Evolutionary conservation across 2,113 vertebrate genomes (phyloP).

Genomic region (Emydocephalus ijimae): DNA sequence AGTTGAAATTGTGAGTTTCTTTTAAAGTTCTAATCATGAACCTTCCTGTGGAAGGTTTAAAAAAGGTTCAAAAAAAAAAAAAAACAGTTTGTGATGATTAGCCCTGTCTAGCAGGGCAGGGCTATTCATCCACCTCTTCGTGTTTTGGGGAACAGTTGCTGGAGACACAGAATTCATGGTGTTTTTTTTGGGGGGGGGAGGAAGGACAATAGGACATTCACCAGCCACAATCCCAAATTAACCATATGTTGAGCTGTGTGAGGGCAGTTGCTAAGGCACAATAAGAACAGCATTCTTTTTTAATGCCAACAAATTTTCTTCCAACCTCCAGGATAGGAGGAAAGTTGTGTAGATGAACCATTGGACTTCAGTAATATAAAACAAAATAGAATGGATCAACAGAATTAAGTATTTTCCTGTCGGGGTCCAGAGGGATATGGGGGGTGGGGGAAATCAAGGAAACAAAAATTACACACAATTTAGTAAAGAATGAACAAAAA

Average conservation of each 20-base stretch:
- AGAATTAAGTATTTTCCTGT: not conserved
- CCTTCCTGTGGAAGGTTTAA: not conserved
- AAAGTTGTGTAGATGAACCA: not conserved
- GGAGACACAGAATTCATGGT: not conserved
- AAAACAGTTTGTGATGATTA: not conserved
- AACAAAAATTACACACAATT: not conserved
- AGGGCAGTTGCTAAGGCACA: not conserved
- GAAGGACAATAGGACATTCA: not conserved
- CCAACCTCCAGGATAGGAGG: not conserved
- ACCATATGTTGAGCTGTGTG: not conserved
- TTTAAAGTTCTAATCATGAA: not conserved
- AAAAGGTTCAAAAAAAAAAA: not conserved
- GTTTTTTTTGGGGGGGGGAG: not conserved
- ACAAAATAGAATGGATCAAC: not conserved
- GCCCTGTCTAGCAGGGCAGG: not conserved
- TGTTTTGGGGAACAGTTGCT: not conserved
- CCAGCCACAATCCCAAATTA: not conserved
- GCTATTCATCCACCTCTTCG: not conserved
- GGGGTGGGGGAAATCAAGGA: not conserved
- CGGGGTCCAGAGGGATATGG: not conserved
- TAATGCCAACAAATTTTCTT: not conserved
- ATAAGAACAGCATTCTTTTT: not conserved
- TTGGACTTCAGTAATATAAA: not conserved
- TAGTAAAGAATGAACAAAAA: not conserved
- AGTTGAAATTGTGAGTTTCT: not conserved